Percentiles rank a stretch among this genome's conserved stretches.
phyloP scores from a whole-genome alignment of 1,140 invertebrate genomes.

The Achroia grisella region DNA sequence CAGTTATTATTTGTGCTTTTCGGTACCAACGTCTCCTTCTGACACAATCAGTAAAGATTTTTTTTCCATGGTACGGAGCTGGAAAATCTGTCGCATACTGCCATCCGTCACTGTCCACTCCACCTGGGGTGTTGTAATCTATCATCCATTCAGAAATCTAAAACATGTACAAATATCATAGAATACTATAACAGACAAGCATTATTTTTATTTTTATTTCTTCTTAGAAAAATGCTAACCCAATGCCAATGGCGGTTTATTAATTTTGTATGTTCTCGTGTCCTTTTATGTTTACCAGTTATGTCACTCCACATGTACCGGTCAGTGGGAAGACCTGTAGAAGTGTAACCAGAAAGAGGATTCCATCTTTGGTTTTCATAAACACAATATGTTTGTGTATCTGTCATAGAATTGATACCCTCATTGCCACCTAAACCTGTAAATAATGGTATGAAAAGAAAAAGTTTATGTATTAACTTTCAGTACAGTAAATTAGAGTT shows the following conservation, averaged over 20 bases:
- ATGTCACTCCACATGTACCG: conserved; percentile 93
- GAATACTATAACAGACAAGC: too few species aligned
- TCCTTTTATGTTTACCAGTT: conserved; percentile 85
- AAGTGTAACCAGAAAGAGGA: conserved; percentile 89
- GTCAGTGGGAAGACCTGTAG: conserved; percentile 89
- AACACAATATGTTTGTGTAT: conserved; percentile 88
- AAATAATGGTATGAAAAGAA: conserved; percentile 8
- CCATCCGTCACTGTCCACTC: conserved; percentile 93
- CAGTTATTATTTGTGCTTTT: conserved; percentile 85
- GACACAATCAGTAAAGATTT: conserved; percentile 91
- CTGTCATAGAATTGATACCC: conserved; percentile 85
- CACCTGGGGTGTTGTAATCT: conserved; percentile 91
- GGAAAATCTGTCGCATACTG: conserved; percentile 96
- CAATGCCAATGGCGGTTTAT: conserved; percentile 92
- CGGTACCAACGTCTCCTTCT: conserved; percentile 89
- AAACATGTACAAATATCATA: conserved; percentile 4
- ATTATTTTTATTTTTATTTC: too few species aligned
- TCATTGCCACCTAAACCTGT: conserved; percentile 79
- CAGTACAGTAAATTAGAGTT: too few species aligned
- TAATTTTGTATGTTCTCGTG: conserved; percentile 88
- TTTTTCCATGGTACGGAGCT: conserved; percentile 86
- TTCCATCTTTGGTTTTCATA: conserved; percentile 98
- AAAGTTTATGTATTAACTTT: conserved; percentile 4
- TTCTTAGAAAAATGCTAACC: conserved; percentile 70
- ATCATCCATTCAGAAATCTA: conserved; percentile 91